Conservation (phyloP, 2,113 vertebrate species). For the Psophia crepitans region DNA sequence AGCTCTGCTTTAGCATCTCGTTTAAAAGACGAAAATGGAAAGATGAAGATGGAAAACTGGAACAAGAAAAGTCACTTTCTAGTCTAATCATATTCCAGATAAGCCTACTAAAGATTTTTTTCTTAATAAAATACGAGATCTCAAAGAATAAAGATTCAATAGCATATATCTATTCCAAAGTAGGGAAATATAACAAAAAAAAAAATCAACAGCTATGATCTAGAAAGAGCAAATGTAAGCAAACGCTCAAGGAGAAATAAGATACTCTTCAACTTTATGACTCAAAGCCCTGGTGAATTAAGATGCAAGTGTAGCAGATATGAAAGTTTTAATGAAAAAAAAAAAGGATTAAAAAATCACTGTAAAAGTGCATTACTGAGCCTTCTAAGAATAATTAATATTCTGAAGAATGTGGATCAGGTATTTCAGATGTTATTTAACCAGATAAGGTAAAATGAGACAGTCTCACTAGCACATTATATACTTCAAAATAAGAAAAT, state of each 20-base stretch:
- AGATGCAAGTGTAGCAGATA: neutral
- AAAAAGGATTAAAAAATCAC: neutral
- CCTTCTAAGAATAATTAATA: neutral
- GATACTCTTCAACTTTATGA: neutral
- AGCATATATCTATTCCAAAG: neutral
- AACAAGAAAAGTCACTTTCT: neutral
- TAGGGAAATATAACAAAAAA: neutral
- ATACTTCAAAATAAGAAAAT: neutral
- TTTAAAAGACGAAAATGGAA: neutral
- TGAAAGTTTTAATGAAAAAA: neutral
- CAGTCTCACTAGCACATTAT: neutral
- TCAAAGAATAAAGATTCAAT: neutral
- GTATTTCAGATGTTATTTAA: neutral
- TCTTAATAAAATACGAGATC: neutral
- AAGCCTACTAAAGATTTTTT: neutral
- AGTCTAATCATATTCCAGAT: neutral
- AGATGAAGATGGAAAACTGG: neutral
- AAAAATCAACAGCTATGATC: neutral
- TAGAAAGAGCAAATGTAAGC: neutral
- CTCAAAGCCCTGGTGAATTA: neutral
- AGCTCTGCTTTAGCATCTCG: neutral
- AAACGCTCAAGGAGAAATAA: neutral
- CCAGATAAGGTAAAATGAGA: neutral
- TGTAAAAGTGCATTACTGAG: neutral
- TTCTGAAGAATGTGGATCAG: neutral